Evolutionary conservation across 2,888 invertebrate genomes (phyloP).

Genomic region (Stenurella melanura): DNA sequence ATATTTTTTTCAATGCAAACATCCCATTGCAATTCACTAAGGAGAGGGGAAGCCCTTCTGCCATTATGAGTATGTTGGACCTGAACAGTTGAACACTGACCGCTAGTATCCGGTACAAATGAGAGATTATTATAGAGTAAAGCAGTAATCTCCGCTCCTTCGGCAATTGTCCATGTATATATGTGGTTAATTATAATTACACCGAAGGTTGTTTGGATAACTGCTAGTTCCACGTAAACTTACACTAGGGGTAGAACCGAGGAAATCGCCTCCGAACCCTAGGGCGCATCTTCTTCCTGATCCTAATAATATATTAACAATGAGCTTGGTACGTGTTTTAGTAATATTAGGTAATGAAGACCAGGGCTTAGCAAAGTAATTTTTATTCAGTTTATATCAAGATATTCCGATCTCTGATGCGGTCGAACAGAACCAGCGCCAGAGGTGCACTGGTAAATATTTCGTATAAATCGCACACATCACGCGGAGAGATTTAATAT

Average conservation of each 20-base stretch:
- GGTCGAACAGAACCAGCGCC: too few species aligned
- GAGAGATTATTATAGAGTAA: conserved; percentile 32
- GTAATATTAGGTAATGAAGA: not conserved
- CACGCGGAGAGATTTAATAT: too few species aligned
- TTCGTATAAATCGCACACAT: too few species aligned
- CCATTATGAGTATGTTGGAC: conserved; percentile 12
- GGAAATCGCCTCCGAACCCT: not conserved
- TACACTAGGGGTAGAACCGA: not conserved
- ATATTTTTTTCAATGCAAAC: too few species aligned
- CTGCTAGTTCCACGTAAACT: not conserved
- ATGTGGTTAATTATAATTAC: conserved; percentile 47
- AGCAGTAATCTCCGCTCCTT: conserved; percentile 45
- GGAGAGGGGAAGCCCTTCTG: conserved; percentile 5
- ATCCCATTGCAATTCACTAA: not conserved
- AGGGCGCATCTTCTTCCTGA: not conserved
- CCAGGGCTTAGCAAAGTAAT: not conserved
- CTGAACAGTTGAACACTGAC: conserved; percentile 12
- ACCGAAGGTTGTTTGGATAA: conserved; percentile 31
- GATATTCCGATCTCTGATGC: too few species aligned
- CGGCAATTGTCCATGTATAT: conserved; percentile 51
- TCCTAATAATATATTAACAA: conserved; percentile 6
- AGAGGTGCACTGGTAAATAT: too few species aligned
- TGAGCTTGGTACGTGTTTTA: not conserved
- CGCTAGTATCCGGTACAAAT: conserved; percentile 29
- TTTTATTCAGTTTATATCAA: not conserved